Conservation (phyloP, 2,797 vertebrate species). For the Loriculus beryllinus region DNA sequence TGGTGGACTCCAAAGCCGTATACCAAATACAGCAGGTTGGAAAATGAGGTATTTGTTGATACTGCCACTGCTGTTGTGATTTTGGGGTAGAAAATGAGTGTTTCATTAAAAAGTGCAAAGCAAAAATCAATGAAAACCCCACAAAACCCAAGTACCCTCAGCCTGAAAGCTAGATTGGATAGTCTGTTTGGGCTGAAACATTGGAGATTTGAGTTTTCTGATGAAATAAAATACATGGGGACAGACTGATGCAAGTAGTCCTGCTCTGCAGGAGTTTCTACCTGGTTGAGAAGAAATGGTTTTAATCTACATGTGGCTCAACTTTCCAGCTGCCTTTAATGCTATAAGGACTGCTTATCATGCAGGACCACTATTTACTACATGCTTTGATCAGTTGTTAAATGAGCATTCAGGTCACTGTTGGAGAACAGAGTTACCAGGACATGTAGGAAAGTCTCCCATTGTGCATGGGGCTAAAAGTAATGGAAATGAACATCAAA, state of each 20-base stretch:
- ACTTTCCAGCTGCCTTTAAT: neutral
- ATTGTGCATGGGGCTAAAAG: neutral
- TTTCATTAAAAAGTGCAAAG: neutral
- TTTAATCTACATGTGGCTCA: neutral
- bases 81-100: neutral
- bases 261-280: neutral
- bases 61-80: neutral
- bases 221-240: neutral
- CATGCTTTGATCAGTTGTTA: neutral
- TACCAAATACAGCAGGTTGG: neutral
- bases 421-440: neutral
- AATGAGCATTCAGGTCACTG: neutral
- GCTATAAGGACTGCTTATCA: accelerated
- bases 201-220: neutral
- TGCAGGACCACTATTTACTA: neutral
- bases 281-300: neutral
- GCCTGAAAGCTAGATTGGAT: neutral
- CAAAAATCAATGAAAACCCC: neutral
- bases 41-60: neutral
- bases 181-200: neutral
- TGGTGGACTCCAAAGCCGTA: neutral
- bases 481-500: slow-evolving; percentile 51
- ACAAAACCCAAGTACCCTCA: neutral
- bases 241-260: neutral
- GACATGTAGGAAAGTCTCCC: neutral